Conservation (phyloP, 2,113 vertebrate species). For the Capra hircus region DNA sequence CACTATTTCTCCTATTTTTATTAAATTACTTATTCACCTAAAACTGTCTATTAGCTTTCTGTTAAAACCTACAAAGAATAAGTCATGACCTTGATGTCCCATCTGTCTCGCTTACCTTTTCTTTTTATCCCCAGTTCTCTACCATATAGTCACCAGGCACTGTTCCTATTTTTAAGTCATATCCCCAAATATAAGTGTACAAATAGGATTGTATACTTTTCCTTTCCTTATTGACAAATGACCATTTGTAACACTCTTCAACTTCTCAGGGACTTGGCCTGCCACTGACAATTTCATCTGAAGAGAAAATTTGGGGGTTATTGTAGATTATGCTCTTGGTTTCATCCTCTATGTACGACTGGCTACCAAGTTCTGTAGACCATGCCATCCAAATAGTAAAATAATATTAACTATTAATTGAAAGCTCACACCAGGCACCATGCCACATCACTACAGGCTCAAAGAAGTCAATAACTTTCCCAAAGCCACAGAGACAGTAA, state of each 20-base stretch:
- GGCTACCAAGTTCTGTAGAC: neutral
- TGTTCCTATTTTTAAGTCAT: neutral
- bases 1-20: neutral
- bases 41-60: slow-evolving; percentile 32
- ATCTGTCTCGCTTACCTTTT: neutral
- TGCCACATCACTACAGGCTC: neutral
- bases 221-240: neutral
- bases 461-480: neutral
- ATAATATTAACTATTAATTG: neutral
- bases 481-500: neutral
- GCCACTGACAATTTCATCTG: neutral
- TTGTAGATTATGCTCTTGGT: neutral
- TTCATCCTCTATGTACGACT: neutral
- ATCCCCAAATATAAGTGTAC: neutral
- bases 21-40: neutral
- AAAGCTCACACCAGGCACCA: neutral
- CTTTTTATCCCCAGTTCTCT: neutral
- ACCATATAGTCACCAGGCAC: neutral
- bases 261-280: neutral
- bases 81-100: neutral
- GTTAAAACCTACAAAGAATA: neutral
- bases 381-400: neutral
- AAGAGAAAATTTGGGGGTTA: neutral
- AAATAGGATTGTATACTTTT: neutral
- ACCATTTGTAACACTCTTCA: neutral